These are phyloP conservation scores for Hyles euphorbiae DNA, from an alignment of 1,140 invertebrate species.

Conservation along the genomic window DNA sequence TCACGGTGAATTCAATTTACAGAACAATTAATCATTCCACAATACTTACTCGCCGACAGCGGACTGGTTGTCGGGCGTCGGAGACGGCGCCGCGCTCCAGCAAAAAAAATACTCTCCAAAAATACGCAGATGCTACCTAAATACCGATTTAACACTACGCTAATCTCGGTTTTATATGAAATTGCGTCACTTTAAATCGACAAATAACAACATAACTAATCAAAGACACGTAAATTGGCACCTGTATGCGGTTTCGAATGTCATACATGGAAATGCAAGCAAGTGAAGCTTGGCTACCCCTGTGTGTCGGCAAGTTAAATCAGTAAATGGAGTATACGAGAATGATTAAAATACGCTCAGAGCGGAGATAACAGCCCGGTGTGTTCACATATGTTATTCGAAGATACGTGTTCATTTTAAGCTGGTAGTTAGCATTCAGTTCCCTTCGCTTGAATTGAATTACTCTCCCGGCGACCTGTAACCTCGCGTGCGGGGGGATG, in stretches of 20 bases:
- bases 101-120: slow-evolving; percentile 14
- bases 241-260: too few relatives aligned
- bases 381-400: slow-evolving; percentile 15
- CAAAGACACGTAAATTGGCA: too few relatives aligned
- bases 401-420: slow-evolving; percentile 25
- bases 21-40: slow-evolving; percentile 72
- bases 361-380: too few relatives aligned
- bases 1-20: slow-evolving; percentile 73
- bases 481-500: slow-evolving; percentile 18
- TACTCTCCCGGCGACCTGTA: slow-evolving; percentile 22
- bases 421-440: slow-evolving; percentile 29
- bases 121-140: slow-evolving; percentile 1
- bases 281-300: too few relatives aligned
- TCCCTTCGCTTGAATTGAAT: slow-evolving; percentile 25
- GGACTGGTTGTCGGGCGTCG: slow-evolving; percentile 40
- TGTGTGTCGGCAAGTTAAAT: too few relatives aligned
- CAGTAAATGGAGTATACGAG: too few relatives aligned
- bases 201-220: too few relatives aligned
- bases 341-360: too few relatives aligned
- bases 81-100: slow-evolving; percentile 20
- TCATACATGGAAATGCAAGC: too few relatives aligned
- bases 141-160: not conserved
- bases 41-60: slow-evolving; percentile 65
- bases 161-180: too few relatives aligned
- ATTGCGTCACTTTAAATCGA: too few relatives aligned